Percentiles rank a stretch among this genome's conserved stretches.
Evolutionary conservation across 2,888 invertebrate species (phyloP).

Genomic region (Plagodis dolabraria): DNA sequence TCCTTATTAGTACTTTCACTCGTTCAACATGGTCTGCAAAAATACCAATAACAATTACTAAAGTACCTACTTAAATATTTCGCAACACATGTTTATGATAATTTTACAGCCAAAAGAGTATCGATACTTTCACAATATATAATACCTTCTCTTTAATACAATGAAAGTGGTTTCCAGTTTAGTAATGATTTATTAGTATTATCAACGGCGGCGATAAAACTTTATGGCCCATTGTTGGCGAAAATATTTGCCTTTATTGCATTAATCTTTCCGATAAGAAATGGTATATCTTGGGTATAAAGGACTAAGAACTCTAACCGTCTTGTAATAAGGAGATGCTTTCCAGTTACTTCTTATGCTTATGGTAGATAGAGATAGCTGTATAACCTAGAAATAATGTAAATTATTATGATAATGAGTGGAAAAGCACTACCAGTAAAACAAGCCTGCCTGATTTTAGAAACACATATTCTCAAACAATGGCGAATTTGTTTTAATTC

Average conservation of each 20-base stretch:
- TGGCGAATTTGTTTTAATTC: no score
- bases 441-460: no score
- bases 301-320: neutral
- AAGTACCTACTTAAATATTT: constrained; percentile 9
- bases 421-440: no score
- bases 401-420: no score
- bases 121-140: constrained; percentile 31
- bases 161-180: constrained; percentile 27
- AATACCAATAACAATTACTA: constrained; percentile 7
- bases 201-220: constrained; percentile 24
- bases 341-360: neutral
- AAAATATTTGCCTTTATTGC: constrained; percentile 32
- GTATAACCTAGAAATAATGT: neutral
- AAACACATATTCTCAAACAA: no score
- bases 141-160: constrained; percentile 21
- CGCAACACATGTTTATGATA: constrained; percentile 19
- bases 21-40: constrained; percentile 9
- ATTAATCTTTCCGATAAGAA: constrained; percentile 27
- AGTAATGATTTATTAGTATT: constrained; percentile 29
- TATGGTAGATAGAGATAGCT: neutral
- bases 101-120: constrained; percentile 12
- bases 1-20: constrained; percentile 32
- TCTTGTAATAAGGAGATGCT: neutral
- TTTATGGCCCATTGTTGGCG: constrained; percentile 36
- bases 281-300: constrained; percentile 2